Evolutionary conservation across 2,888 invertebrate species (phyloP), one percentile per base, ranked within the genome.

Genomic region (Gandaritis pyraliata): DNA sequence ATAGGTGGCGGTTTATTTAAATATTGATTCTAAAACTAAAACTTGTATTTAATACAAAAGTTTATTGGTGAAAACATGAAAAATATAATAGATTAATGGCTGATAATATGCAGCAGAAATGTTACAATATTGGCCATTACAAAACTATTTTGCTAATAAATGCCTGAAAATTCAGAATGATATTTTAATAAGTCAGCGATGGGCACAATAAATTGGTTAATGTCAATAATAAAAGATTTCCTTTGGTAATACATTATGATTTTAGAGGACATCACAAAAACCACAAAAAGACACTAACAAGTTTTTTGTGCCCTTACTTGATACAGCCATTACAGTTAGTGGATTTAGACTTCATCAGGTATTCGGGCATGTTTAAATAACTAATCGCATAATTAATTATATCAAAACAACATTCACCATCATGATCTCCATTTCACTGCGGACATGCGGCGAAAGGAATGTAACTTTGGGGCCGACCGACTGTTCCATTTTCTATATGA

Each of bases 11-110:
- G 87, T 90, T 90, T 89, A 88, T 90, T 90, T 86, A 84, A 86
- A 84, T 88, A 88, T 87, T 88, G 88, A 87, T 90, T 91, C 91
- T 91, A 90, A 92, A 92, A 92, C 92, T 92, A 92, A 92, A 91
- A 90, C 87, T 89, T 91, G 90, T 91, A 92, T 92, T 91, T 91
- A 90, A 92, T 92, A 92, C 92, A 92, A 92, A 92, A 90, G 88
- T 92, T 91, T 92, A 92, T 92, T 92, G 92, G 92, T 92, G 92
- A 92, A 92, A 92, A 92, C 92, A 92, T 92, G 92, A 90, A 92
- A 92, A 92, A 92, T 92, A 92, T 92, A 91, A 91, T 91, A 90
- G 91, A 90, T 89, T 90, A 91, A 90, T 91, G 92, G 91, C 91
- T 92, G 92, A 90, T 90, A 91, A 91, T 91, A 92, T 90, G 92